Base-by-base conservation (phyloP, 2,113 vertebrate species). In the Brachirus orientalis region DNA sequence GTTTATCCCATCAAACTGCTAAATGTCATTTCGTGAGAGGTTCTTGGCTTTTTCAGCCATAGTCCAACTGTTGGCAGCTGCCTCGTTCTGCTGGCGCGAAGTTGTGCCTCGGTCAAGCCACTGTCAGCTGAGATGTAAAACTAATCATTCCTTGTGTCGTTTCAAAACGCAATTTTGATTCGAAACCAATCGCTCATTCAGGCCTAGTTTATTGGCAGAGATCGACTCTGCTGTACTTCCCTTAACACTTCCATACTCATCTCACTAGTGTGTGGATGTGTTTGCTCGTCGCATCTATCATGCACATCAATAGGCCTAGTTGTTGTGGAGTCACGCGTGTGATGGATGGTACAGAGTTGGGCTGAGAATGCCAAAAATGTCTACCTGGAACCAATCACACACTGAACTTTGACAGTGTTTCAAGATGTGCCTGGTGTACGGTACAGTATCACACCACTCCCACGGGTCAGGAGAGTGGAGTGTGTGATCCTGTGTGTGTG, bases 301-400 rank as follows among this genome's bases (percentile, higher is more conserved):
- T 53, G 56, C 73, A 86, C 65, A 83, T 77, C 72, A 79, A 20
- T 67, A 61, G 36, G 43, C 60, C 75, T 33, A 61, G 5, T 66
- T 53, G 65, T 72, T 65, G 58, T 53, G 19, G 66, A 65, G 69
- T 77, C 82, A 70, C 81, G 47, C 77, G 77, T 10, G 0, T 55
- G 50, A 62, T 50, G 64, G 38, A 48, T 82, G 81, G 74, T 70
- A 37, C 45, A 11, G 54, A 81, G 46, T 3, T 14, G 58, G 8
- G 58, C 68, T 20, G 54, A 62, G 84, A 81, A 87, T 78, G 72
- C 54, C 78, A 81, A 51, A 67, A 63, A 81, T 82, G 46, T 72
- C 63, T 65, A 72, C 80, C 79, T 78, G 72, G 74, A 72, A 75
- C 69, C 41, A 57, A 55, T 76, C 79, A 65, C 17, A 36, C n/a